Evolutionary conservation across 2,113 vertebrate species (phyloP), one percentile per base, ranked within the genome.

Genomic region (Argyrosomus japonicus): DNA sequence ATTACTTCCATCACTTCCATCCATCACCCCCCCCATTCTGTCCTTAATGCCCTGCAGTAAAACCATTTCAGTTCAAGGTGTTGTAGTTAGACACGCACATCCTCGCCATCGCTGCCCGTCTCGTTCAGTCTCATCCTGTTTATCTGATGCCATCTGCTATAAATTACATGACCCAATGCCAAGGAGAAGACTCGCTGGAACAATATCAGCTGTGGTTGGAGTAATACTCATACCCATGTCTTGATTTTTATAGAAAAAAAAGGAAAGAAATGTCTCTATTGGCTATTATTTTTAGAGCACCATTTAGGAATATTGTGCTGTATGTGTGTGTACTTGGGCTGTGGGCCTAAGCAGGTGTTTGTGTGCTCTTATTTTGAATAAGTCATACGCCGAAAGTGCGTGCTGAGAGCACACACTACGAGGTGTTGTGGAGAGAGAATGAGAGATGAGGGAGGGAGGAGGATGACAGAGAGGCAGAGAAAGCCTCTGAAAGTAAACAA

Each of bases 101-200:
- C 77, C 72, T 75, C 64, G 70, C 68, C 70, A 56, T 77, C 54
- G 19, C 79, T 57, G 77, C 56, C 68, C 17, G 71, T 77, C 86
- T 83, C 76, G 74, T 56, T 53, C 64, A 40, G 54, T 36, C 79
- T 83, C 81, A 50, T 86, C 62, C 63, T 53, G 76, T 79, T 79
- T 81, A 74, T 84, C 69, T 78, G 61, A 71, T 67, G 54, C 88
- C 82, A 89, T 84, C 84, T 84, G 84, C 79, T 89, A 75, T 83
- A 88, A 88, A 86, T 85, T 72, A 78, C 43, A 60, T 86, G 90
- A 88, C 86, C 86, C 51, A 1, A 63, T 7, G 76, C 84, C 88
- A 90, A 90, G 84, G 89, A 91, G 83, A 75, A 82, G 64, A 61
- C 65, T 80, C 75, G 45, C 68, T 71, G 67, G 68, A 76, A 81